phyloP scores from a whole-genome alignment of 1,140 invertebrate genomes.

The Prorops nasuta region DNA sequence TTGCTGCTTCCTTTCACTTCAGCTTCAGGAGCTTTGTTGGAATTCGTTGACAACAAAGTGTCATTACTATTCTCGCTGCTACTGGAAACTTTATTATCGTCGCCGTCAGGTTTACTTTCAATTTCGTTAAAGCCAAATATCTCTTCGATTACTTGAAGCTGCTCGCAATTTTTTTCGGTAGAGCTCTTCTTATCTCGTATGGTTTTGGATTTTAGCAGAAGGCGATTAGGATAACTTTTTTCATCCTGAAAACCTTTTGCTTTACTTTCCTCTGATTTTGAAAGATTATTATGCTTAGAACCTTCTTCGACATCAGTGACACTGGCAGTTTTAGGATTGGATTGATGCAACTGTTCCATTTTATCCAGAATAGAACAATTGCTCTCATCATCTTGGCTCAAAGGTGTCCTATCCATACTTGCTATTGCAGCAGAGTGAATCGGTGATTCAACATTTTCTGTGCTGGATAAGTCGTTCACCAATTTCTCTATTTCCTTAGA shows the following conservation, averaged over 20 bases:
- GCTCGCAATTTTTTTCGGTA: conserved; percentile 20
- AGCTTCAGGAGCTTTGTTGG: conserved; percentile 35
- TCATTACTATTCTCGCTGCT: conserved; percentile 54
- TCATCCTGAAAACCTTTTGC: conserved; percentile 13
- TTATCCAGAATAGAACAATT: conserved; percentile 37
- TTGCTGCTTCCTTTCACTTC: conserved; percentile 33
- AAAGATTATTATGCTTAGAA: conserved; percentile 8
- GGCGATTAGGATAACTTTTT: conserved; percentile 9
- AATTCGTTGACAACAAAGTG: conserved; percentile 39
- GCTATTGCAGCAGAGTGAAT: conserved; percentile 15
- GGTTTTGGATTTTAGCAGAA: conserved; percentile 20
- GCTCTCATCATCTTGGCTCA: conserved; percentile 33
- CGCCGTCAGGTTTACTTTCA: conserved; percentile 40
- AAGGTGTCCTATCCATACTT: conserved; percentile 17
- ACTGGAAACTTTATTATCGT: conserved; percentile 48
- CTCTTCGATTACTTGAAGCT: conserved; percentile 31
- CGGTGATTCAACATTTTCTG: conserved; percentile 23
- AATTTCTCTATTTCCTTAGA: conserved; percentile 28
- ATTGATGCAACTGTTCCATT: conserved; percentile 27
- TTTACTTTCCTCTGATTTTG: conserved; percentile 11
- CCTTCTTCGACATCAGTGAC: conserved; percentile 13
- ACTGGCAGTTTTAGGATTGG: conserved; percentile 14
- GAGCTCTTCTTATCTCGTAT: conserved; percentile 17
- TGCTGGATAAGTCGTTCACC: conserved; percentile 25
- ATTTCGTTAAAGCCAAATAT: conserved; percentile 42